Evolutionary conservation across 2,888 invertebrate genomes (phyloP), one percentile per base, ranked within the genome.

Genomic region (Pollenia labialis): DNA sequence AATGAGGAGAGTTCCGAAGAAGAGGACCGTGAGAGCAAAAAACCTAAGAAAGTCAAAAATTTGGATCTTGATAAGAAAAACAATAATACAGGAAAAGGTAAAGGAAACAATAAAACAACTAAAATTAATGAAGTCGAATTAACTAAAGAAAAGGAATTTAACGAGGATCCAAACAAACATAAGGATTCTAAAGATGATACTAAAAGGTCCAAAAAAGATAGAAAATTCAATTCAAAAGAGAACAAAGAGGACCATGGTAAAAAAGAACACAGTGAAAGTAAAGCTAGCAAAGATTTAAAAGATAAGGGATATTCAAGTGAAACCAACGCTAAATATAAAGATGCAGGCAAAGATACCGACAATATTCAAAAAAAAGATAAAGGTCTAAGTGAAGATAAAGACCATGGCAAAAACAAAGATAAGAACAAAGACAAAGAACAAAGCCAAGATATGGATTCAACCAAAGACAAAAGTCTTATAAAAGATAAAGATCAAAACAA

Each of bases 1-100:
- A 69, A 54, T 14, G 11, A 54, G 7, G 42, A 23, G 8, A 80
- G 69, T 16, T 66, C 12, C 8, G 79, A 68, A 69, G 18, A n/a
- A 4, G 46, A 46, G 6, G 64, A 48, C 16, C 40, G 4, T 18
- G 52, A 74, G 14, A 54, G 4, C 16, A 56, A 58, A 40, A 64
- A 23, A 56, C 10, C 0, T 1, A 50, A 50, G 9, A 42, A 54
- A 54, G 40, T 2, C 11, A 40, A 40, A 52, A n/a, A 16, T 42
- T 1, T 10, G 11, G 12, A 69, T 23, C 52, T 54, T 12, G 54
- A 76, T 23, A 54, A 14, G 11, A 42, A 16, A 54, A 54, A 9
- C 54, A 54, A 8, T 16, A 54, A 54, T 8, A 54, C 11, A 2
- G 23, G 23, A n/a, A 68, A 40, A 77, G 23, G 44, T 46, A 23